These are phyloP conservation scores for Agrochola macilenta DNA, from an alignment of 2,888 invertebrate genomes.

Conservation along the genomic window DNA sequence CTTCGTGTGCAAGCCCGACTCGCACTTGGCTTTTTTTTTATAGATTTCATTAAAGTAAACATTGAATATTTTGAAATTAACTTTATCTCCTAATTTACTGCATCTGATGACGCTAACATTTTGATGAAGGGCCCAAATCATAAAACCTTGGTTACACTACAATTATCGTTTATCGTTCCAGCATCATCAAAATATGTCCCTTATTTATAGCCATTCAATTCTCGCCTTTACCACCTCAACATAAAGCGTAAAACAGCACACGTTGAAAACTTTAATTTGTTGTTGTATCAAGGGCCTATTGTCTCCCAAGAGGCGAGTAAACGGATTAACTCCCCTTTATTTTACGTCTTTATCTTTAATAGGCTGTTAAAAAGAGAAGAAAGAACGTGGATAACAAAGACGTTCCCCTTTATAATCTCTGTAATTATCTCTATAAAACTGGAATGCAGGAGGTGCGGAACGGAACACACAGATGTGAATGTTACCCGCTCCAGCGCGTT, in stretches of 20 bases:
- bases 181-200: slow-evolving; percentile 42
- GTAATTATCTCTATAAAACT: slow-evolving; percentile 67
- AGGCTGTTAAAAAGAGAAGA: slow-evolving; percentile 65
- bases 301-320: slow-evolving; percentile 58
- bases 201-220: slow-evolving; percentile 23
- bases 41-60: background rate
- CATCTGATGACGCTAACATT: slow-evolving; percentile 19
- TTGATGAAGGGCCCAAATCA: slow-evolving; percentile 45
- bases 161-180: slow-evolving; percentile 56
- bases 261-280: slow-evolving; percentile 41
- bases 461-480: slow-evolving; percentile 70
- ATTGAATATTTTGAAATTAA: background rate
- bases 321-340: slow-evolving; percentile 65
- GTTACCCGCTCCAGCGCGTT: slow-evolving; percentile 62
- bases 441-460: slow-evolving; percentile 70
- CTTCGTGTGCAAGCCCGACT: too few relatives aligned
- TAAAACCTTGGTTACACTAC: slow-evolving; percentile 54
- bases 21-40: too few relatives aligned
- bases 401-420: slow-evolving; percentile 62
- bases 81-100: background rate
- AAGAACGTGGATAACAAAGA: slow-evolving; percentile 58
- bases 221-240: background rate
- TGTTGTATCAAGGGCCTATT: slow-evolving; percentile 44
- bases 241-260: slow-evolving; percentile 42
- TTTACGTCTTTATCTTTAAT: slow-evolving; percentile 64